Evolutionary conservation across 2,888 invertebrate genomes (phyloP).

Genomic region (Coleophora deauratella): DNA sequence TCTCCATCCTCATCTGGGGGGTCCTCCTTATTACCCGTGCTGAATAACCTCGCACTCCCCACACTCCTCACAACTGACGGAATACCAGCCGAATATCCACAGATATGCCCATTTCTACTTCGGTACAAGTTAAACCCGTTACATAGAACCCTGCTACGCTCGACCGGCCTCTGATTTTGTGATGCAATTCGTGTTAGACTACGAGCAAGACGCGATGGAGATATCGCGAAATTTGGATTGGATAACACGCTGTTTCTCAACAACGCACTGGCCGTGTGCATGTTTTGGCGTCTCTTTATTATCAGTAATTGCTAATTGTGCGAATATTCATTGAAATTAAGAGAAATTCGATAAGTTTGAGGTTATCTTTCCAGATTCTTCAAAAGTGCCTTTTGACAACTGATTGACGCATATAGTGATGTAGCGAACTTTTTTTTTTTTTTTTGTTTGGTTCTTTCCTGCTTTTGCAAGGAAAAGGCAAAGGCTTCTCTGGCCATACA

Average conservation of each 20-base stretch:
- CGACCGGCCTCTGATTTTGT: constrained; percentile 41
- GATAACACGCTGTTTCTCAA: constrained; percentile 44
- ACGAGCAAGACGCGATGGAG: constrained; percentile 34
- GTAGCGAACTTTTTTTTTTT: too few relatives aligned
- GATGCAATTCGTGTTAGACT: constrained; percentile 64
- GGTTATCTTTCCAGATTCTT: constrained; percentile 66
- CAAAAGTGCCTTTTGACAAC: too few relatives aligned
- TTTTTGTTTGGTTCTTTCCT: too few relatives aligned
- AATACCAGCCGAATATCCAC: neutral
- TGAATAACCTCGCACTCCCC: constrained; percentile 35
- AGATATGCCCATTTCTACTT: neutral
- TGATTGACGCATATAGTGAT: too few relatives aligned
- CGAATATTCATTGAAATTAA: constrained; percentile 35
- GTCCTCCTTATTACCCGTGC: constrained; percentile 49
- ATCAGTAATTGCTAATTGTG: constrained; percentile 13
- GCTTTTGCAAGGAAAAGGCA: too few relatives aligned
- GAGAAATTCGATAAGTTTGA: constrained; percentile 11
- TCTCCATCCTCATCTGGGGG: constrained; percentile 52
- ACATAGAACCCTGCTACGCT: constrained; percentile 19
- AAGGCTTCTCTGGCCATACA: too few relatives aligned
- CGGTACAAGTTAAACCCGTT: neutral
- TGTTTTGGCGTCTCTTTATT: constrained; percentile 16
- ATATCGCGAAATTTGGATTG: constrained; percentile 43
- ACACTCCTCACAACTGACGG: constrained; percentile 2
- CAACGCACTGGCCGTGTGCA: constrained; percentile 56